Percentiles rank a stretch among this genome's conserved stretches.
Conservation (phyloP, 2,888 invertebrate species). For the Carabus problematicus region DNA sequence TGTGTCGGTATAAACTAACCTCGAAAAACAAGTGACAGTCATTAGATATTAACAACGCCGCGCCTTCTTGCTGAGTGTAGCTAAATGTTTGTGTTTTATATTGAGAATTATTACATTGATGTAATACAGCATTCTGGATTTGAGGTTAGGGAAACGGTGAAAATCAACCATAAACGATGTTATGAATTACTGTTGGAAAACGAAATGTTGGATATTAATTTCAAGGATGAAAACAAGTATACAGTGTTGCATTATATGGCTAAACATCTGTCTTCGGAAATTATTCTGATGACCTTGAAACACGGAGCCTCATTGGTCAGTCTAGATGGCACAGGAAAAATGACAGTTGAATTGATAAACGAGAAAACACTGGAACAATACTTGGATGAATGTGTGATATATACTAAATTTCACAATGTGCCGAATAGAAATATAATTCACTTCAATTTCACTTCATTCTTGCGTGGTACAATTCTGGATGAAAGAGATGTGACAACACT, state of each 20-base stretch:
- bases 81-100: too few relatives aligned
- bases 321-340: constrained; percentile 16
- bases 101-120: too few relatives aligned
- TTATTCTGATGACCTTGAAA: constrained; percentile 16
- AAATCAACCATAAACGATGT: constrained; percentile 18
- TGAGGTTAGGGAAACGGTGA: constrained; percentile 1
- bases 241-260: constrained; percentile 15
- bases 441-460: constrained; percentile 7
- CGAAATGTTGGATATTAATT: not conserved
- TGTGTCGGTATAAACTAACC: too few relatives aligned
- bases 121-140: constrained; percentile 11
- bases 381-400: constrained; percentile 20
- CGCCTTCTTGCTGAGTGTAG: too few relatives aligned
- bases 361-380: constrained; percentile 18
- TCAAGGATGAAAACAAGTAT: constrained; percentile 1
- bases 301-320: constrained; percentile 10
- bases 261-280: constrained; percentile 16
- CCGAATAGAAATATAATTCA: not conserved
- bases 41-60: too few relatives aligned
- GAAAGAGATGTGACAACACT: too few relatives aligned
- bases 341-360: constrained; percentile 7
- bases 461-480: not conserved
- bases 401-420: not conserved
- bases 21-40: too few relatives aligned
- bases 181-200: constrained; percentile 16